Conservation (phyloP, 2,113 vertebrate genomes). For the Centropus unirufus region DNA sequence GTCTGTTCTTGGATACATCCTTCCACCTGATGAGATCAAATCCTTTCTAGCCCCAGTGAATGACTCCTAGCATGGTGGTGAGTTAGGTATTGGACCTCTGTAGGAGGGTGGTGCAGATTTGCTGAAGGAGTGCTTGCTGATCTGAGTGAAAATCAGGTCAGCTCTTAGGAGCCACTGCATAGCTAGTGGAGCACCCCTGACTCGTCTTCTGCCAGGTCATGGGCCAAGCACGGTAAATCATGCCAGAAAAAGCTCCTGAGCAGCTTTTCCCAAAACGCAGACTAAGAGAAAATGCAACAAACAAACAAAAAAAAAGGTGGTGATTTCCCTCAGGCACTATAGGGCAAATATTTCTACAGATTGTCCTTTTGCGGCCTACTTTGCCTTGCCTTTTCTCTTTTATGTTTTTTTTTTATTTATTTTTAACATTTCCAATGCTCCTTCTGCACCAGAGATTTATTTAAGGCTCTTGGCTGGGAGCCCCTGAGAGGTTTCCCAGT, state of each 20-base stretch:
- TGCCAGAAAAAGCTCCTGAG: neutral
- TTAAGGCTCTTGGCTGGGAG: constrained; percentile 37
- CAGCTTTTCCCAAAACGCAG: neutral
- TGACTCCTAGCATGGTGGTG: neutral
- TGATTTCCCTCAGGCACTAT: neutral
- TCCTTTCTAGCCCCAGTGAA: neutral
- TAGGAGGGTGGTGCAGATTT: neutral
- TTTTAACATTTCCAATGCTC: neutral
- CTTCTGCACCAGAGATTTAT: constrained; percentile 26
- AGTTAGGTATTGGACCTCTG: neutral
- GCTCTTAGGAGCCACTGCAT: accelerated
- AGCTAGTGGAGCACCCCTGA: neutral
- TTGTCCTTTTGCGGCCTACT: neutral
- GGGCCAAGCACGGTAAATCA: neutral
- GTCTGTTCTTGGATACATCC: neutral
- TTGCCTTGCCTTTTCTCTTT: neutral
- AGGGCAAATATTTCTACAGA: neutral
- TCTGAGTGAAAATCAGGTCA: neutral
- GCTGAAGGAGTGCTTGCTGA: neutral
- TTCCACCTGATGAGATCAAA: neutral
- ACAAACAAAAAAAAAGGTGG: neutral
- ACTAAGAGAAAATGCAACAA: neutral
- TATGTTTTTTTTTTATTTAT: neutral
- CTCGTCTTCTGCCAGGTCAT: neutral
- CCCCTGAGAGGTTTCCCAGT: constrained; percentile 25